Base-by-base conservation (phyloP, 2,888 invertebrate species). In the Apodemia mormo region DNA sequence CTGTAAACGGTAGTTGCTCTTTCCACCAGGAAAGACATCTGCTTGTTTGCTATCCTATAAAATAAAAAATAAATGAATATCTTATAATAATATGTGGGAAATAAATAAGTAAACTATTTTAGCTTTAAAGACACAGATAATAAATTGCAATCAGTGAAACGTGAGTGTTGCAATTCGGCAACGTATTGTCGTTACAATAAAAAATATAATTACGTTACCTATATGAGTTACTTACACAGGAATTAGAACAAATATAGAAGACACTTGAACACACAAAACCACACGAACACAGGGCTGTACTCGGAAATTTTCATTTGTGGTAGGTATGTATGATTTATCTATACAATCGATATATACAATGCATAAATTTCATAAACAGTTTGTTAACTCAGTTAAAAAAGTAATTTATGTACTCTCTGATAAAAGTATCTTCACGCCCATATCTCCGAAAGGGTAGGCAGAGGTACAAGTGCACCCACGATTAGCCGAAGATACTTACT, bases 211-310 rank as follows among this genome's bases (percentile, higher is more conserved):
- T 65, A 45, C 49, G 54, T 65, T 65, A 49, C 33, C 9, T n/a
- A 65, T 79, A 82, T 80, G 83, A 86, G 88, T 84, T 87, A 85
- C 87, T 86, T 89, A 89, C 90, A 88, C 87, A 87, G 88, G 91
- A 92, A 92, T 92, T 92, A 89, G 92, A 91, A 90, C 92, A 92
- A 92, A 93, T 87, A 91, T 82, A 84, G 79, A 82, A 82, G 86
- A 90, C 92, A 92, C 92, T 93, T 93, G 92, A 92, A 87, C 84
- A 92, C 89, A 92, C 80, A 76, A 88, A 92, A 92, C 92, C 92
- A 89, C 92, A 92, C 76, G 81, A 80, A 2, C 33, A 43, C 92
- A 92, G 92, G 88, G 90, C 73, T 81, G 92, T 72, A 88, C 80
- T 88, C 56, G 1, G n/a, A 52, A 14, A 30, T 14, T 45, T 45